A percentile compares a stretch with the other conserved stretches of the same genome.
Conservation (phyloP, 2,797 vertebrate species). For the Schizopygopsis pylzovi region DNA sequence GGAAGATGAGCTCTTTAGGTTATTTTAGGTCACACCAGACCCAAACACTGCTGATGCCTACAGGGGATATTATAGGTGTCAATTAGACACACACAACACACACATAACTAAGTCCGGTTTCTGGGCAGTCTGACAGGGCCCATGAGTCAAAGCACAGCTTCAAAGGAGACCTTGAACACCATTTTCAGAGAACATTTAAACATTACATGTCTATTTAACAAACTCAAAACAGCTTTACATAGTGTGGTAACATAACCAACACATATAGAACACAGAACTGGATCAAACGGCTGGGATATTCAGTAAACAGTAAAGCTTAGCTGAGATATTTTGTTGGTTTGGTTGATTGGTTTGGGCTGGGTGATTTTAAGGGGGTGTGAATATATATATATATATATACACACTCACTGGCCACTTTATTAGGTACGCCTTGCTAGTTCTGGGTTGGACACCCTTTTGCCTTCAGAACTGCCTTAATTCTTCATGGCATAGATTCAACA, state of each 20-base stretch:
- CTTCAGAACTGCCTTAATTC: too few species aligned
- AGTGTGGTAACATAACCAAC: conserved; percentile 1
- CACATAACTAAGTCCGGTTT: conserved; percentile 51
- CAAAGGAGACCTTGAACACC: conserved; percentile 58
- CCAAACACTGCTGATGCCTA: conserved; percentile 1
- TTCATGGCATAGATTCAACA: too few species aligned
- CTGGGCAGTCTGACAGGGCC: conserved; percentile 67
- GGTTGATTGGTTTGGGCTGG: not conserved
- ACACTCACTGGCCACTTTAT: too few species aligned
- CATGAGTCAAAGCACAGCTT: conserved; percentile 66
- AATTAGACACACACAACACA: conserved; percentile 56
- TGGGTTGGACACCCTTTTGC: too few species aligned
- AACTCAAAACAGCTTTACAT: conserved; percentile 34
- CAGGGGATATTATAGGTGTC: conserved; percentile 22
- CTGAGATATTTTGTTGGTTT: conserved; percentile 10
- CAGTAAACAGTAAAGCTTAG: conserved; percentile 12
- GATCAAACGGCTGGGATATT: conserved; percentile 1
- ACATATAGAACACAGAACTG: conserved; percentile 4
- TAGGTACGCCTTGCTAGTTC: too few species aligned
- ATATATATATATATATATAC: not conserved
- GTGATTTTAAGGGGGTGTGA: not conserved
- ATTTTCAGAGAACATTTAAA: conserved; percentile 48
- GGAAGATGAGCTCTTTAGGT: conserved; percentile 24
- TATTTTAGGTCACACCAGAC: conserved; percentile 26
- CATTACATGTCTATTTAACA: conserved; percentile 23